Conservation (phyloP, 2,113 vertebrate genomes). For the Pteropus alecto region DNA sequence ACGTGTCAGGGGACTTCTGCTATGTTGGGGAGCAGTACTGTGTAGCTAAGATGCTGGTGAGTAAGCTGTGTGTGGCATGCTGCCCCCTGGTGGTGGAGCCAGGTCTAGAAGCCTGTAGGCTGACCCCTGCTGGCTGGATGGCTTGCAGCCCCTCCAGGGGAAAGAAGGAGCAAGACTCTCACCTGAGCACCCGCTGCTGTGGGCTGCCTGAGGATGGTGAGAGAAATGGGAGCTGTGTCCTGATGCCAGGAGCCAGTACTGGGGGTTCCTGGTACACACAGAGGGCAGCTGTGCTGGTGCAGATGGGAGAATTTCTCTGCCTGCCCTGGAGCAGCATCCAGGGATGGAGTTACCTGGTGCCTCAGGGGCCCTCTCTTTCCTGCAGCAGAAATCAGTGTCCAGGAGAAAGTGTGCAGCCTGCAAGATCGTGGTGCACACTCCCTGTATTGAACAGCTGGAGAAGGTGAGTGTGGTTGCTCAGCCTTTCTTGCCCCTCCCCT, state of each 20-base stretch:
- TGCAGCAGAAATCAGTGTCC: slow-evolving; percentile 92
- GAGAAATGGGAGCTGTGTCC: not conserved
- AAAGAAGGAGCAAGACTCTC: not conserved
- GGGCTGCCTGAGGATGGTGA: not conserved
- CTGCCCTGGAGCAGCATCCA: not conserved
- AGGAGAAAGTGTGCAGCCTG: slow-evolving; percentile 95
- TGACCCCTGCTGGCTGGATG: rapidly evolving
- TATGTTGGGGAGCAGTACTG: slow-evolving; percentile 97
- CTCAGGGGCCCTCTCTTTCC: slow-evolving; percentile 36
- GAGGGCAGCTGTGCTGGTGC: not conserved
- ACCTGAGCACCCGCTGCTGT: not conserved
- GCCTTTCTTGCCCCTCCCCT: not conserved
- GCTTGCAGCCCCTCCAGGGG: not conserved
- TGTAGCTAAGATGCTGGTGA: slow-evolving; percentile 92
- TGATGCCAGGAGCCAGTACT: not conserved
- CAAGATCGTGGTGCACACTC: slow-evolving; percentile 94
- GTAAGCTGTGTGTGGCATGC: slow-evolving; percentile 56
- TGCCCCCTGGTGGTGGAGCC: slow-evolving; percentile 13
- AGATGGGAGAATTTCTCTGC: not conserved
- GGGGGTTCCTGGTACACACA: not conserved
- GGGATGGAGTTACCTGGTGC: not conserved
- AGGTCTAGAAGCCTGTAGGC: rapidly evolving
- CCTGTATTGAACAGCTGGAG: slow-evolving; percentile 94
- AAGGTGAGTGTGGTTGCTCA: slow-evolving; percentile 85
- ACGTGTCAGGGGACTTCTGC: slow-evolving; percentile 95